A percentile compares a stretch with the other conserved stretches of the same genome.
Conservation (phyloP, 1,140 invertebrate species). For the Phthorimaea operculella region DNA sequence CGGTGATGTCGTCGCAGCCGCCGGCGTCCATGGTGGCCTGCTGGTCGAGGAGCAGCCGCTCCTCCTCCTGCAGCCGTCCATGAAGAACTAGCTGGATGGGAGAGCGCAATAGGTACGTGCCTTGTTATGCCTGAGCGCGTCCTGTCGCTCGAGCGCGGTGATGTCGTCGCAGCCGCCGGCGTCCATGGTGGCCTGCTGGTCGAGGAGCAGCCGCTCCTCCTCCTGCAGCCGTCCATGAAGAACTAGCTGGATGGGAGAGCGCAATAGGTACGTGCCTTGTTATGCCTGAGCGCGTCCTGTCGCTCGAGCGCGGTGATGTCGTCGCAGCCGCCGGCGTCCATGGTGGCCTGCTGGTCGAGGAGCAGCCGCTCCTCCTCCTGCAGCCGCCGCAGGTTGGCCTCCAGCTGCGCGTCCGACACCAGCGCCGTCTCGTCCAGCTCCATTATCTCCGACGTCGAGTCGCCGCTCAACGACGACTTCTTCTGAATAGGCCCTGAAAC, state of each 20-base stretch:
- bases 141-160: constrained; percentile 76
- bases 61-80: constrained; percentile 71
- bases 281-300: constrained; percentile 49
- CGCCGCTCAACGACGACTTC: constrained; percentile 90
- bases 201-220: constrained; percentile 73
- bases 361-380: constrained; percentile 77
- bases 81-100: too few relatives aligned
- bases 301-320: constrained; percentile 76
- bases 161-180: constrained; percentile 42
- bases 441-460: constrained; percentile 95
- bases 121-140: constrained; percentile 47
- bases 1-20: constrained; percentile 57
- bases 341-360: constrained; percentile 37
- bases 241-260: too few relatives aligned
- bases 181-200: constrained; percentile 42
- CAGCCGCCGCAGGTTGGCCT: constrained; percentile 68
- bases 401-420: constrained; percentile 72
- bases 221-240: constrained; percentile 61
- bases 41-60: constrained; percentile 69
- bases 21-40: constrained; percentile 42
- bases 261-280: constrained; percentile 27
- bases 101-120: constrained; percentile 10
- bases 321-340: constrained; percentile 39
- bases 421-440: constrained; percentile 92
- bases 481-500: constrained; percentile 73